Evolutionary conservation across 2,888 invertebrate genomes (phyloP).

Genomic region (Oxyteleia sp.): DNA sequence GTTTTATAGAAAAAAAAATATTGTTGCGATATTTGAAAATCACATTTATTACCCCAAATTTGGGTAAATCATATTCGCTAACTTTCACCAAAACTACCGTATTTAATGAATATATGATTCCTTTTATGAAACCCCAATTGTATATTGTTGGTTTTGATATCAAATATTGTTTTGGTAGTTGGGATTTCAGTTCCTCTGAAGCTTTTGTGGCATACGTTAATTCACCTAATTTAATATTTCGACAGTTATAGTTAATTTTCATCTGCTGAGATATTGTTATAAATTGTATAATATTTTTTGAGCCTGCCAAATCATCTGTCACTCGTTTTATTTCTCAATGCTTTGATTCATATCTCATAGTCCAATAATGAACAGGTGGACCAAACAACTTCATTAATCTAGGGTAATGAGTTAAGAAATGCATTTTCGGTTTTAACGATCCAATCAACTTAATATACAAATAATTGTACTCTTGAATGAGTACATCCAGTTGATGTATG

Average conservation of each 20-base stretch:
- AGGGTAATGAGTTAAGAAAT: slow-evolving; percentile 38
- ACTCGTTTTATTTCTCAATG: slow-evolving; percentile 38
- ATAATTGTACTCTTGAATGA: slow-evolving; percentile 39
- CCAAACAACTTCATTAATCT: slow-evolving; percentile 33
- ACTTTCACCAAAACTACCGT: slow-evolving; percentile 27
- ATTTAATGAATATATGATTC: slow-evolving; percentile 7
- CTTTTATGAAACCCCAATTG: slow-evolving; percentile 16
- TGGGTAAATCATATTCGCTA: slow-evolving; percentile 27
- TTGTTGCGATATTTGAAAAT: slow-evolving; percentile 20
- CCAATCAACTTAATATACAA: slow-evolving; percentile 28
- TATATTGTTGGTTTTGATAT: background rate
- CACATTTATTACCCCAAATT: slow-evolving; percentile 28
- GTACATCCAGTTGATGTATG: slow-evolving; percentile 8
- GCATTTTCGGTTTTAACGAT: slow-evolving; percentile 7
- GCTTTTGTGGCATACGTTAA: slow-evolving; percentile 23
- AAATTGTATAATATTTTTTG: slow-evolving; percentile 33
- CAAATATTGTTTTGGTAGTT: slow-evolving; percentile 22
- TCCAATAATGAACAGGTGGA: slow-evolving; percentile 34
- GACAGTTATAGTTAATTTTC: slow-evolving; percentile 15
- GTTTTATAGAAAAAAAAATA: slow-evolving; percentile 1
- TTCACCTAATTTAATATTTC: slow-evolving; percentile 1
- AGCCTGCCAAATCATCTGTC: slow-evolving; percentile 16
- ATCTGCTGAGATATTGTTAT: slow-evolving; percentile 32
- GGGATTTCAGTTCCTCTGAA: background rate
- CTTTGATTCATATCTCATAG: slow-evolving; percentile 44